Conservation (phyloP, 2,113 vertebrate species). For the Bubo bubo region DNA sequence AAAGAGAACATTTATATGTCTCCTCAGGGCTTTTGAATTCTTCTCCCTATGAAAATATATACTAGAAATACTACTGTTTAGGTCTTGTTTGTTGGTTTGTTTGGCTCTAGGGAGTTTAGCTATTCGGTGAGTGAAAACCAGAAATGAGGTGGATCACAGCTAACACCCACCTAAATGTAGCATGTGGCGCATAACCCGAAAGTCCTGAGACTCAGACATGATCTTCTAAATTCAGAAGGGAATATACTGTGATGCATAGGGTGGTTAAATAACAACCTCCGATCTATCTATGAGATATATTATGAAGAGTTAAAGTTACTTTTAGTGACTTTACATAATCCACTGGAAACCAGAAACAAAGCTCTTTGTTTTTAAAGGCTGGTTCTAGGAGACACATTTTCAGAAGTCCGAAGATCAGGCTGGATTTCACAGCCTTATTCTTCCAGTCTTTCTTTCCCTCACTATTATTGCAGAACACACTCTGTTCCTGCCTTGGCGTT, state of each 20-base stretch:
- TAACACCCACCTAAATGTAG: not conserved
- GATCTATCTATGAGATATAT: not conserved
- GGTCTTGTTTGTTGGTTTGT: not conserved
- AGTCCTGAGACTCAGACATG: not conserved
- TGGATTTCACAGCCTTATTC: not conserved
- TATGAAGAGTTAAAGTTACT: not conserved
- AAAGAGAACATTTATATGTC: not conserved
- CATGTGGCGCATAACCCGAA: not conserved
- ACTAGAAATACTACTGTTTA: not conserved
- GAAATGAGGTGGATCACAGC: not conserved
- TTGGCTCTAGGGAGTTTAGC: not conserved
- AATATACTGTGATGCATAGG: not conserved
- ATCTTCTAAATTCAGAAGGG: not conserved
- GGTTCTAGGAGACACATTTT: not conserved
- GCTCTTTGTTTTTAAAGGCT: slow-evolving; percentile 10
- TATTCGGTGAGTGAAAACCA: not conserved
- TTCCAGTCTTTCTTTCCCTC: not conserved
- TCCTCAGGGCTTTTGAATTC: not conserved
- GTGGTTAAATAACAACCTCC: not conserved
- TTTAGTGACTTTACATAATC: not conserved
- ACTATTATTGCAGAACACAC: not conserved
- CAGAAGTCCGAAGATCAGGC: not conserved
- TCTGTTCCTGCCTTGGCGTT: not conserved
- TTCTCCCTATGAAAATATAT: not conserved
- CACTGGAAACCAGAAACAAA: not conserved